Percentiles rank a stretch among this genome's conserved stretches.
Evolutionary conservation across 2,888 invertebrate genomes (phyloP).

Genomic region (Lasius platythorax): DNA sequence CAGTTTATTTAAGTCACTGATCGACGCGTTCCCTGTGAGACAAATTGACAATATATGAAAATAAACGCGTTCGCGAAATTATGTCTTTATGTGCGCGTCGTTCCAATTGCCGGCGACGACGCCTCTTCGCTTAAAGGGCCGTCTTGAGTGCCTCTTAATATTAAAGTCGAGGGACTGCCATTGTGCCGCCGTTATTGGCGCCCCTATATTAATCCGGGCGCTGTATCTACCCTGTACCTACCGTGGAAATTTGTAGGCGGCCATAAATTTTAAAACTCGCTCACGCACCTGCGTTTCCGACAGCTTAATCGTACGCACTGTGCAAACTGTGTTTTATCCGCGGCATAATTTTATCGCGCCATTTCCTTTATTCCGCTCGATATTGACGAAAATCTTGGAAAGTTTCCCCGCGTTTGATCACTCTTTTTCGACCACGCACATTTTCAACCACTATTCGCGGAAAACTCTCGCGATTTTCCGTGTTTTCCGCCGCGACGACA

Average conservation of each 20-base stretch:
- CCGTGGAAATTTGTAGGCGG: slow-evolving; percentile 72
- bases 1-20: background rate
- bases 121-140: slow-evolving; percentile 56
- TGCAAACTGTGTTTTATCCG: slow-evolving; percentile 35
- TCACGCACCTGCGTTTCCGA: slow-evolving; percentile 69
- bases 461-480: background rate
- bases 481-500: slow-evolving; percentile 16
- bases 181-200: slow-evolving; percentile 66
- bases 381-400: background rate
- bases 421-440: background rate
- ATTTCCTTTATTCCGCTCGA: background rate
- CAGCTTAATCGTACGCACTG: slow-evolving; percentile 59
- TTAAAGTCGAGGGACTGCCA: slow-evolving; percentile 62
- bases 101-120: slow-evolving; percentile 53
- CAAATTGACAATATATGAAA: background rate
- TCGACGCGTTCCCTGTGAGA: background rate
- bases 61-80: slow-evolving; percentile 24
- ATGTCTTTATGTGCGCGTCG: slow-evolving; percentile 23
- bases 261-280: slow-evolving; percentile 77
- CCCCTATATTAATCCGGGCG: slow-evolving; percentile 69
- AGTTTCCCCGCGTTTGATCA: background rate
- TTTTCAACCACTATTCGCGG: background rate
- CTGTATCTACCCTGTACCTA: background rate
- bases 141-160: slow-evolving; percentile 73
- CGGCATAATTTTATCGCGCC: slow-evolving; percentile 26